Base-by-base conservation (phyloP, 2,797 vertebrate genomes). In the Halcyon chelicuti region DNA sequence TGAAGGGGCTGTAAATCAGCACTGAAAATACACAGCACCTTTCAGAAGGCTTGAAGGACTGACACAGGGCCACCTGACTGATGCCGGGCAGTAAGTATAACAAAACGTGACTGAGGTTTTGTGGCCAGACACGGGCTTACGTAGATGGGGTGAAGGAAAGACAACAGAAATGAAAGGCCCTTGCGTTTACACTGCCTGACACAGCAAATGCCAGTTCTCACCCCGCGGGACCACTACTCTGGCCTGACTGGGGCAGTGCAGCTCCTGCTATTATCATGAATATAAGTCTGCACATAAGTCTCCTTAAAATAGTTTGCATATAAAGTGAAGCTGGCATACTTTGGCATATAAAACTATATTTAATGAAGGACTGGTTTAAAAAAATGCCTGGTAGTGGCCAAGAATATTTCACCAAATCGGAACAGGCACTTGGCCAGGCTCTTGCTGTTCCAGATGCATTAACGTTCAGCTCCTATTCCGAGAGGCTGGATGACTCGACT, bases 391-490 rank as follows among this genome's bases (percentile, higher is more conserved):
- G 21, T 8, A 26, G 49, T 22, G 78, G 93, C 96, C 94, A 97
- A 95, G 82, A 96, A 86, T 78, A 87, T 95, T 95, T 97, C 95
- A 94, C 94, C 97, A 96, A 92, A 96, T 76, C 80, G 10, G 31
- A 75, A 54, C 3, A 54, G 88, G 90, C 79, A 4, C 10, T 20
- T 14, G 35, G 90, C 89, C 92, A 95, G 82, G 84, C 77, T 77
- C 87, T 77, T 4, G 19, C 80, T 72, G 79, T 72, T 90, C 91
- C 95, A 95, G 88, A 91, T 68, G 57, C 31, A 35, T 61, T 31
- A 51, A 54, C 3, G 1, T 81, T 54, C 62, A 88, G 62, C 46
- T 93, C 76, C 77, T 76, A 66, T 77, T 80, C 79, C 1, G 11
- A 74, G 68, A 65, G 62, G 28, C 55, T 21, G 70, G 57, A 63